These are phyloP conservation scores for Triplophysa siluroides DNA, from an alignment of 2,113 vertebrate genomes.

Conservation along the genomic window DNA sequence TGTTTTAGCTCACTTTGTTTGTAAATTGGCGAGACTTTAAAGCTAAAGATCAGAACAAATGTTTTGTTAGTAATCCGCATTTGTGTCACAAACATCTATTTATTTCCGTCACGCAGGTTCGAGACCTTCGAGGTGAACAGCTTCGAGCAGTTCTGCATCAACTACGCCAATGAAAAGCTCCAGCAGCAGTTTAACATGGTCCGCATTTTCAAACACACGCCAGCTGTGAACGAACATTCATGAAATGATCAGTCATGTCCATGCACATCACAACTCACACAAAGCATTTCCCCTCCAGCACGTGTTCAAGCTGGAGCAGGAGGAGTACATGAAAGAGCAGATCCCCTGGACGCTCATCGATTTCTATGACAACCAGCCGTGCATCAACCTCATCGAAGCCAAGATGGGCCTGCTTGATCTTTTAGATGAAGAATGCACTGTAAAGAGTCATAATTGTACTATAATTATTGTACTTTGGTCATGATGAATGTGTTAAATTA, in stretches of 20 bases:
- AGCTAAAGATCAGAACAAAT: neutral
- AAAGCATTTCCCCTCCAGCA: constrained; percentile 74
- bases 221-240: neutral
- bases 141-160: constrained; percentile 99
- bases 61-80: neutral
- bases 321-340: constrained; percentile 96
- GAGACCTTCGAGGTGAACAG: constrained; percentile 98
- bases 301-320: constrained; percentile 96
- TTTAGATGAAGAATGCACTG: constrained; percentile 96
- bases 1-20: too few relatives aligned
- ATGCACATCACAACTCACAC: constrained; percentile 25
- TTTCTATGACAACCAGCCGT: constrained; percentile 97
- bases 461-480: too few relatives aligned
- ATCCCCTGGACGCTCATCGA: constrained; percentile 98
- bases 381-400: constrained; percentile 95
- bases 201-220: constrained; percentile 53
- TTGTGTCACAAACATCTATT: constrained; percentile 12
- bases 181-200: constrained; percentile 99
- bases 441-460: constrained; percentile 52
- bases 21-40: neutral
- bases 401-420: constrained; percentile 93
- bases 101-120: constrained; percentile 75
- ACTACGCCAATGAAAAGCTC: constrained; percentile 98
- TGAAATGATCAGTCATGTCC: neutral
- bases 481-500: constrained; percentile 8